Percentiles rank a stretch among this genome's conserved stretches.
Conservation (phyloP, 2,888 invertebrate genomes). For the Villa cingulata region DNA sequence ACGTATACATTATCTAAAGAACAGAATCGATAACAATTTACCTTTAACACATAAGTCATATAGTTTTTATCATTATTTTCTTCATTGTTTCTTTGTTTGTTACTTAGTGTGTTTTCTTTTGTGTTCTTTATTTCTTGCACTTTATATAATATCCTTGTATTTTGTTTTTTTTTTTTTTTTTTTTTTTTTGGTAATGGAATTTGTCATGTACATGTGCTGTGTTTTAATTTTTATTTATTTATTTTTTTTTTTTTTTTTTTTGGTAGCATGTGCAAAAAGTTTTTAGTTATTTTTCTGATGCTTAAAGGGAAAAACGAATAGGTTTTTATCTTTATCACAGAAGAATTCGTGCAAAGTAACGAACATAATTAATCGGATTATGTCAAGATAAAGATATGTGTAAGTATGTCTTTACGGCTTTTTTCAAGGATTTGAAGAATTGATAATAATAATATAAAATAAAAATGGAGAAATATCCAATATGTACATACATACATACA, state of each 20-base stretch:
- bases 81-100: too few relatives aligned
- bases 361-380: conserved; percentile 9
- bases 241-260: not conserved
- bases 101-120: too few relatives aligned
- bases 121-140: not conserved
- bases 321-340: conserved; percentile 2
- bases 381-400: not conserved
- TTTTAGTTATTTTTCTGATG: not conserved
- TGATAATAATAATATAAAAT: too few relatives aligned
- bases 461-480: not conserved
- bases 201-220: not conserved
- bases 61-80: too few relatives aligned
- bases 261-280: conserved; percentile 8
- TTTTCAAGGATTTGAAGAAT: not conserved
- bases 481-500: not conserved
- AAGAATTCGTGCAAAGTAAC: conserved; percentile 7
- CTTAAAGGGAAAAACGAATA: not conserved
- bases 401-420: not conserved
- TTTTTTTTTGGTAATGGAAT: conserved; percentile 4
- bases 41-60: too few relatives aligned
- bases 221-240: not conserved
- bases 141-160: not conserved
- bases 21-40: too few relatives aligned
- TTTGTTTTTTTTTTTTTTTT: not conserved
- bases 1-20: too few relatives aligned